These are phyloP conservation scores for Temnothorax rugatulus DNA, from an alignment of 2,888 invertebrate species.

Conservation along the genomic window DNA sequence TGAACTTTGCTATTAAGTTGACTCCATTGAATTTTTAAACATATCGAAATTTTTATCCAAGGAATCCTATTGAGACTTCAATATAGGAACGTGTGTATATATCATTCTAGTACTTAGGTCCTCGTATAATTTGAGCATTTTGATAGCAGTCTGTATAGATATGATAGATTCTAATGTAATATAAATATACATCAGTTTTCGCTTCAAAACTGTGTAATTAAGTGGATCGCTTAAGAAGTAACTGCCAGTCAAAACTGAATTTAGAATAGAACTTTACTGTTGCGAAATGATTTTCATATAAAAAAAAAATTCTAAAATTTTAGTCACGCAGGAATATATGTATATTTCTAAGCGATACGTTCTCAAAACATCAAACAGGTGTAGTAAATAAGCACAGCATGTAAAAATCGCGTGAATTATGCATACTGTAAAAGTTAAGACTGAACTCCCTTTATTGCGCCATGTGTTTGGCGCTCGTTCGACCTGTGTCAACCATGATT, in stretches of 20 bases:
- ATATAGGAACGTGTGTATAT: slow-evolving; percentile 30
- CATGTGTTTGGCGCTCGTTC: slow-evolving; percentile 6
- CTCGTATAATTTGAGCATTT: not conserved
- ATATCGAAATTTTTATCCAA: slow-evolving; percentile 31
- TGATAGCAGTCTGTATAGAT: slow-evolving; percentile 16
- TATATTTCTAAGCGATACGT: not conserved
- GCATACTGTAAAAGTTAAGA: slow-evolving; percentile 61
- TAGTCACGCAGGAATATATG: not conserved
- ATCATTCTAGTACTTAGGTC: slow-evolving; percentile 35
- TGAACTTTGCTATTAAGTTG: not conserved
- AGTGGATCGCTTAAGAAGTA: not conserved
- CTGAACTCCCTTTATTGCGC: slow-evolving; percentile 55
- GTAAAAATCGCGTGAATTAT: slow-evolving; percentile 38
- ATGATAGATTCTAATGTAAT: slow-evolving; percentile 33
- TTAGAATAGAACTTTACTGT: slow-evolving; percentile 1
- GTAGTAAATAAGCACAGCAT: not conserved
- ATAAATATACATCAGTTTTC: not conserved
- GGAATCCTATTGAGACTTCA: not conserved
- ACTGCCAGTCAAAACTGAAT: not conserved
- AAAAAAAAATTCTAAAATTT: not conserved
- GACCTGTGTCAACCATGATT: slow-evolving; percentile 8
- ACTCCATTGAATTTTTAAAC: slow-evolving; percentile 22
- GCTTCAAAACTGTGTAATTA: not conserved
- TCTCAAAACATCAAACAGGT: not conserved
- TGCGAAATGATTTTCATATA: not conserved